Conservation (phyloP, 2,888 invertebrate genomes). For the Drosophila vallismaia region DNA sequence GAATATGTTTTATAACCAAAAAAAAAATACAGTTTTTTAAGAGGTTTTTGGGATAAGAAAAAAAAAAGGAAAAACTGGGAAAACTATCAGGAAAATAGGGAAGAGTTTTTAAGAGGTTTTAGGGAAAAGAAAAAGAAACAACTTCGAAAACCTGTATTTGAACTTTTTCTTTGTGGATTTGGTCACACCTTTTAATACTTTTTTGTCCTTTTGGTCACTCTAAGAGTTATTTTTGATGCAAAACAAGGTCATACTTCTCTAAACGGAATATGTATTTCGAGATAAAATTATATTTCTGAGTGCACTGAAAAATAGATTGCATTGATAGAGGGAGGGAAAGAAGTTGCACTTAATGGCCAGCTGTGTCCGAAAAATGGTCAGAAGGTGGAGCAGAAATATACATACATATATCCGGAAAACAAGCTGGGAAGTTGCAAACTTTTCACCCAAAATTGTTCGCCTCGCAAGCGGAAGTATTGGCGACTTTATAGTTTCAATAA, state of each 20-base stretch:
- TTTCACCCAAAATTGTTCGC: conserved; percentile 24
- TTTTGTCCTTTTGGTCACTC: neutral
- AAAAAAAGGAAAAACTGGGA: too few relatives aligned
- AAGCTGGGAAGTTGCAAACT: conserved; percentile 37
- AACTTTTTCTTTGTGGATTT: neutral
- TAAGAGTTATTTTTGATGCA: neutral
- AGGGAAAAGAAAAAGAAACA: too few relatives aligned
- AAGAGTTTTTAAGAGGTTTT: too few relatives aligned
- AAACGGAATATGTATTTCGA: too few relatives aligned
- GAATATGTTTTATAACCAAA: too few relatives aligned
- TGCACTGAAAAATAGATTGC: neutral
- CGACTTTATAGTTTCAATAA: conserved; percentile 18
- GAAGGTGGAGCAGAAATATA: neutral
- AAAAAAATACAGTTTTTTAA: neutral
- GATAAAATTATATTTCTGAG: neutral
- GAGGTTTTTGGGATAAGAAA: too few relatives aligned
- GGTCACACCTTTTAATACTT: neutral
- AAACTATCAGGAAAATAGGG: too few relatives aligned
- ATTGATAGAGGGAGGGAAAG: neutral
- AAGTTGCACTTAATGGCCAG: conserved; percentile 39
- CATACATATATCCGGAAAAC: conserved; percentile 20
- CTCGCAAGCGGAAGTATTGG: conserved; percentile 33
- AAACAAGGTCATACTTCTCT: neutral
- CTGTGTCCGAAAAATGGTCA: conserved; percentile 22
- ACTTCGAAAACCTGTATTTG: too few relatives aligned